These are phyloP conservation scores for Phoxinus phoxinus DNA, from an alignment of 2,113 vertebrate species.

Conservation along the genomic window DNA sequence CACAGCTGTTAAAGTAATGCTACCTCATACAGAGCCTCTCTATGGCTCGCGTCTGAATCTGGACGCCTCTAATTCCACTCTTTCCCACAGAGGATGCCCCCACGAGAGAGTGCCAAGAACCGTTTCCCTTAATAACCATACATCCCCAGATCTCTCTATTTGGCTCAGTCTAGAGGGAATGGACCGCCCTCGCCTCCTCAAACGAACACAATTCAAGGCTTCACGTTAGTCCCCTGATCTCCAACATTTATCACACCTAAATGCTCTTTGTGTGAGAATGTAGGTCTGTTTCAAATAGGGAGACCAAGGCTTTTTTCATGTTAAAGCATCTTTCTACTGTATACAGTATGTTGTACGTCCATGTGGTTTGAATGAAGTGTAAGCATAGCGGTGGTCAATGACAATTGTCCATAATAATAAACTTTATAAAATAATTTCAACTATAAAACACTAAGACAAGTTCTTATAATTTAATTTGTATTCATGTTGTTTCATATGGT, in stretches of 20 bases:
- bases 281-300: slow-evolving; percentile 28
- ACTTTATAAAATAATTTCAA: neutral
- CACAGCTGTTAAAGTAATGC: slow-evolving; percentile 76
- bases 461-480: too few relatives aligned
- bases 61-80: slow-evolving; percentile 50
- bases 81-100: slow-evolving; percentile 54
- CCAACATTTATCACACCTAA: slow-evolving; percentile 37
- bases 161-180: slow-evolving; percentile 14
- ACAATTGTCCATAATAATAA: neutral
- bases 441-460: too few relatives aligned
- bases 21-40: slow-evolving; percentile 66
- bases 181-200: slow-evolving; percentile 40
- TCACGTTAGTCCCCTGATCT: slow-evolving; percentile 22
- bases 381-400: neutral
- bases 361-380: neutral
- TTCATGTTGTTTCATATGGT: neutral
- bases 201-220: slow-evolving; percentile 36
- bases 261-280: slow-evolving; percentile 28
- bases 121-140: slow-evolving; percentile 39
- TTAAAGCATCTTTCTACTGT: neutral
- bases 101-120: slow-evolving; percentile 45
- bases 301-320: neutral
- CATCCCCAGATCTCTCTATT: slow-evolving; percentile 47
- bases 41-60: slow-evolving; percentile 45
- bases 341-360: neutral